Evolutionary conservation across 2,888 invertebrate genomes (phyloP), one percentile per base, ranked within the genome.

Genomic region (Nowickia ferox): DNA sequence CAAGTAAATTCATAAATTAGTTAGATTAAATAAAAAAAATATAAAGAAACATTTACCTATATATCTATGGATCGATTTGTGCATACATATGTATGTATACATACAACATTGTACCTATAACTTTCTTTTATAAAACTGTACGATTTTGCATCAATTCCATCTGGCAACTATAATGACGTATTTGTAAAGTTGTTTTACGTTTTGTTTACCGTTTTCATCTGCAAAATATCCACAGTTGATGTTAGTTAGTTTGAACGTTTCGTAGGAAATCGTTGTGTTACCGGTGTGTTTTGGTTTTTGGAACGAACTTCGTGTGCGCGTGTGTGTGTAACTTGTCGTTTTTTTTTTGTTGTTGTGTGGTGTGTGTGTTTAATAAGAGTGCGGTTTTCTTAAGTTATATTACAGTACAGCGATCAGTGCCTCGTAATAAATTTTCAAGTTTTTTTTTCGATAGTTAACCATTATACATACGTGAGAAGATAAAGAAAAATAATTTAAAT

Each of bases 181-280:
- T 40, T 57, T 8, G 38, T 38, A 1, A 57, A 40, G 9, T 61
- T 40, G 11, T 17, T 77, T 77, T 72, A 11, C 22, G 38, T 71
- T 84, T 71, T 65, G 11, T 61, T 48, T 48, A 17, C 68, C 46
- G 19, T 53, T 48, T 66, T 81, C 68, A 80, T 80, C 72, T 80
- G 61, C 83, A 48, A 57, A 75, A 71, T 66, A 68, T 79, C 72
- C 66, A 72, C 77, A 79, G 72, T 53, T 48, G 22, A 79, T 76
- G 66, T 81, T 82, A 81, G 85, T 85, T 78, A 66, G 85, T 80
- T 65, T 65, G 57, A 76, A 79, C 72, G 53, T 42, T 83, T 86
- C 86, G 80, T 76, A 51, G 79, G 1, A 80, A 75, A 19, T 86
- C 63, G 82, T 86, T 77, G 86, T 75, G 79, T 71, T 76, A 75